Base-by-base conservation (phyloP, 2,797 vertebrate genomes). In the Cynopterus sphinx region DNA sequence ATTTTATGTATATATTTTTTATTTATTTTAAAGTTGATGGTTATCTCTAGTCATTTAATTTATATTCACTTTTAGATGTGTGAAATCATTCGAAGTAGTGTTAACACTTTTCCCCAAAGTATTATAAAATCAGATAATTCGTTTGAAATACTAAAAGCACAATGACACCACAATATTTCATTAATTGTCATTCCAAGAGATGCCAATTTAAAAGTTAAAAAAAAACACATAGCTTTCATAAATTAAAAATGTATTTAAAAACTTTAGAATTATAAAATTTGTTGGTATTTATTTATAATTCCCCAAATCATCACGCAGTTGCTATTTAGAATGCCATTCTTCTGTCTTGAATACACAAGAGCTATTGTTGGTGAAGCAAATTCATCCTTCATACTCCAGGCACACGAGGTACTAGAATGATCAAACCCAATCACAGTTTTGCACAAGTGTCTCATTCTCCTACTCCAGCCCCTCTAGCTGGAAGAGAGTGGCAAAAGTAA, bases 161-260 rank as follows among this genome's bases (percentile, higher is more conserved):
- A 63, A 68, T 11, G 51, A 31, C 17, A 46, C 24, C 1, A 36
- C 46, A 43, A 16, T 67, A 8, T 15, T 92, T 90, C n/a, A 39
- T 78, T 90, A 85, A 70, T 74, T 61, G 63, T 79, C 36, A 61
- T 77, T 9, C 11, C 74, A 55, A 91, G 65, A 71, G 33, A 85
- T n/a, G 39, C 36, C 59, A 6, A 74, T 53, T 96, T 91, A 82
- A 89, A 49, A 33, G 15, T 83, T 55, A 88, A 96, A 88, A 96
- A 96, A 10, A 55, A 85, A 84, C 36, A 22, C 15, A 79, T 13
- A 39, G 13, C 1, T 87, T 81, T 36, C 1, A 26, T 71, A 28
- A 84, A 90, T 88, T 65, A 21, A 61, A 79, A 84, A 75, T 46
- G 41, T 0, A 41, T 53, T 31, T 36, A 39, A 61, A 78, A 63